phyloP scores from a whole-genome alignment of 1,140 invertebrate species.

The Saccostrea cuccullata region DNA sequence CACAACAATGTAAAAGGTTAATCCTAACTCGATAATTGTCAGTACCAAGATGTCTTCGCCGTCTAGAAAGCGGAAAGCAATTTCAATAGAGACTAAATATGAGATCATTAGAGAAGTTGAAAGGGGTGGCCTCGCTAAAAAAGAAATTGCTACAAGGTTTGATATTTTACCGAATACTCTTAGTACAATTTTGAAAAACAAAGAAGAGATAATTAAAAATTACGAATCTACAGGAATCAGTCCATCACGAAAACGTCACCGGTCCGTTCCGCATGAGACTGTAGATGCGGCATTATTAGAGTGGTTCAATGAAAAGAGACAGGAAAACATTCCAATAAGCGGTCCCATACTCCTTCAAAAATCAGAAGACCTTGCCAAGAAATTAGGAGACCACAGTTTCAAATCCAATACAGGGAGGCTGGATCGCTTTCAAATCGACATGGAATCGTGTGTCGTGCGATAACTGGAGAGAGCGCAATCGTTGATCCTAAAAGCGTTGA shows the following conservation, averaged over 20 bases:
- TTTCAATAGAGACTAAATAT: neutral
- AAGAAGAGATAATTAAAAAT: neutral
- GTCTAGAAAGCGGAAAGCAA: neutral
- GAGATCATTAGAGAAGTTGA: neutral
- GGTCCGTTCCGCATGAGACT: neutral
- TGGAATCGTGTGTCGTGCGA: conserved; percentile 47
- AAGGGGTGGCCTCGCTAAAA: neutral
- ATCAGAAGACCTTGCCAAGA: neutral
- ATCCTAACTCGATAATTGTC: too few species aligned
- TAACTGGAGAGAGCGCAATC: conserved; percentile 38
- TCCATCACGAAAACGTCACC: neutral
- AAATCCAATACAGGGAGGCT: conserved; percentile 70
- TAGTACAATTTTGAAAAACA: too few species aligned
- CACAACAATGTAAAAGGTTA: too few species aligned
- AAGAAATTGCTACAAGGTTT: too few species aligned
- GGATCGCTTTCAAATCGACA: conserved; percentile 66
- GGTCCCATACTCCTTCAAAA: conserved; percentile 20
- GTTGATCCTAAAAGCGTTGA: conserved; percentile 19
- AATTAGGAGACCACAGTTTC: conserved; percentile 57
- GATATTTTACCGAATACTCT: too few species aligned
- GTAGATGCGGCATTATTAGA: neutral
- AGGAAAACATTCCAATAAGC: conserved; percentile 4
- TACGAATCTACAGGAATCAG: neutral
- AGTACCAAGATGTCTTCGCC: too few species aligned
- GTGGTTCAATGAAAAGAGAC: neutral